These are phyloP conservation scores for Nemopilema nomurai DNA, from an alignment of 30 jellyfish, hydroid and myxozoan species.

Conservation along the genomic window DNA sequence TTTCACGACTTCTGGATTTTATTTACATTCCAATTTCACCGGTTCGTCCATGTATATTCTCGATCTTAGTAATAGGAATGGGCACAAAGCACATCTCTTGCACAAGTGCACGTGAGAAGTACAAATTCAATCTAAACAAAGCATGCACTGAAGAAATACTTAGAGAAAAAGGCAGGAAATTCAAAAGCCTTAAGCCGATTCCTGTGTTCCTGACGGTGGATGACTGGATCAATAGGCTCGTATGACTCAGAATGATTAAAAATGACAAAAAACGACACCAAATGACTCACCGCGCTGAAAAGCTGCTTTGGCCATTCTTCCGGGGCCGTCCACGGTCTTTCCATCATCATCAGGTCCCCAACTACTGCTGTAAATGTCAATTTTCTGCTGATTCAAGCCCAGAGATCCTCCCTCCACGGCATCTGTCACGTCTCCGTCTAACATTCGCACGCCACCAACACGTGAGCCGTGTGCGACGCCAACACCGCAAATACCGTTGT, in stretches of 20 bases:
- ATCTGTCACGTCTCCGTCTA: slow-evolving; percentile 97
- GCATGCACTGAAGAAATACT: too few species aligned
- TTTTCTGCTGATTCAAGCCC: slow-evolving; percentile 73
- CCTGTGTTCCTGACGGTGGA: too few species aligned
- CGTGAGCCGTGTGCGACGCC: slow-evolving; percentile 91
- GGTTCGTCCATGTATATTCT: too few species aligned
- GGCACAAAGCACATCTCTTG: too few species aligned
- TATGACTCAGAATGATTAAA: not conserved
- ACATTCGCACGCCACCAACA: slow-evolving; percentile 94
- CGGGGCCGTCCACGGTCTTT: slow-evolving; percentile 96
- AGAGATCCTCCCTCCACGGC: slow-evolving; percentile 97
- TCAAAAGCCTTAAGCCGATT: too few species aligned
- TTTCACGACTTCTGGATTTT: too few species aligned
- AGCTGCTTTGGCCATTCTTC: slow-evolving; percentile 72
- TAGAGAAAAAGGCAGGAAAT: too few species aligned
- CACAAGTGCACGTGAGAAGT: too few species aligned
- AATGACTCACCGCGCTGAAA: slow-evolving; percentile 64
- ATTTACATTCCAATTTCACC: too few species aligned
- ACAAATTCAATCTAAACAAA: too few species aligned
- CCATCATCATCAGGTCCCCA: slow-evolving; percentile 99
- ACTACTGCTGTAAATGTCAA: slow-evolving; percentile 92
- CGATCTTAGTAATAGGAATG: too few species aligned
- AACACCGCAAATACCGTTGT: slow-evolving; percentile 84
- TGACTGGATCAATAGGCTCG: too few species aligned
- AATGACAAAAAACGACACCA: not conserved